These are phyloP conservation scores for Pseudochirops corinnae DNA, from an alignment of 2,797 vertebrate species.

Conservation along the genomic window DNA sequence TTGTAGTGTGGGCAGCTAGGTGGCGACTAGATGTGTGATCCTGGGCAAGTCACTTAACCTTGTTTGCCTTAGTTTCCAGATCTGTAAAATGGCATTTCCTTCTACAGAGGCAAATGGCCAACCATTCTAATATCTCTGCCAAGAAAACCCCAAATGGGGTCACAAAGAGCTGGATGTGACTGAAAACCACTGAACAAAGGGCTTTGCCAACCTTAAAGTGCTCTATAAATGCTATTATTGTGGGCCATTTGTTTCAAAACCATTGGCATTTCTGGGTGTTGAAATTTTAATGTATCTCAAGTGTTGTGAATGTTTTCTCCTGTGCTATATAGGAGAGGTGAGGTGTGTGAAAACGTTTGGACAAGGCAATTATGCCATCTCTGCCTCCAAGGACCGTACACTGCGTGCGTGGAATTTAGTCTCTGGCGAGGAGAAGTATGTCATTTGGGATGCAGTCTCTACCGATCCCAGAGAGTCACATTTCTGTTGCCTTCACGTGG, in stretches of 20 bases:
- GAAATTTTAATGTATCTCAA: not conserved
- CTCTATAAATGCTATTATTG: not conserved
- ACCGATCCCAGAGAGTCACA: constrained; percentile 50
- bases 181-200: not conserved
- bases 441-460: constrained; percentile 78
- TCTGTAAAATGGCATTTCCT: not conserved
- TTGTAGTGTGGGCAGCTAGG: not conserved
- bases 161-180: not conserved
- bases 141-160: not conserved
- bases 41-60: not conserved
- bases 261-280: not conserved
- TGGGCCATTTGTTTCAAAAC: constrained; percentile 5
- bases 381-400: constrained; percentile 86
- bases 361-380: constrained; percentile 83
- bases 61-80: not conserved
- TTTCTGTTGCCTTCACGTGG: constrained; percentile 79
- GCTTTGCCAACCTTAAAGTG: not conserved
- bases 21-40: not conserved
- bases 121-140: not conserved
- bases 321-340: constrained; percentile 83
- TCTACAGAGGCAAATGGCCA: not conserved
- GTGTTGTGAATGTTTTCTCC: not conserved
- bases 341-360: constrained; percentile 81
- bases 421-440: constrained; percentile 84
- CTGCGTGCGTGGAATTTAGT: constrained; percentile 87